A percentile compares a stretch with the other conserved stretches of the same genome.
phyloP scores from a whole-genome alignment of 2,888 invertebrate species.

The Catocala fraxini region DNA sequence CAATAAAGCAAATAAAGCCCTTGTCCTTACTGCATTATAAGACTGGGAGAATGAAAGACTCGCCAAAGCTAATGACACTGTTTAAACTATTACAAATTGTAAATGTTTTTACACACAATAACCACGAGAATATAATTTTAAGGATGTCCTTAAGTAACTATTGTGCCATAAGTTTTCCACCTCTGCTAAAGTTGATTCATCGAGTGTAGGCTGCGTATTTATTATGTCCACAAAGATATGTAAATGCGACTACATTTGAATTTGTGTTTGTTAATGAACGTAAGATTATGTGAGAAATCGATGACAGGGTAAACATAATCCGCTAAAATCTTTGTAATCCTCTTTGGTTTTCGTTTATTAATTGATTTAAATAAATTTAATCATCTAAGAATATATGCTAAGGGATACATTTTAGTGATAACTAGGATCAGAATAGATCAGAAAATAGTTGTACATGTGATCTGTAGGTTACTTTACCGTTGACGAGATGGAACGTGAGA shows the following conservation, averaged over 20 bases:
- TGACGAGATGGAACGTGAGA: too few relatives aligned
- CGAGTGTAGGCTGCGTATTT: conserved; percentile 50
- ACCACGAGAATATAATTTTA: too few relatives aligned
- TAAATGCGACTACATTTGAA: conserved; percentile 42
- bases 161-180: conserved; percentile 10
- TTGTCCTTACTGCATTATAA: too few relatives aligned
- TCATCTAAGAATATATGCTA: too few relatives aligned
- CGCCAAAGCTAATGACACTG: too few relatives aligned
- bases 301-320: conserved; percentile 28
- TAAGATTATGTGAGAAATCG: conserved; percentile 44
- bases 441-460: too few relatives aligned
- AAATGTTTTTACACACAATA: neutral
- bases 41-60: too few relatives aligned
- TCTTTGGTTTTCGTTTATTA: neutral
- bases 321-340: conserved; percentile 26
- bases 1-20: too few relatives aligned
- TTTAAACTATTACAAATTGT: too few relatives aligned
- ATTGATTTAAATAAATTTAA: neutral
- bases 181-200: conserved; percentile 46
- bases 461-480: too few relatives aligned
- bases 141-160: neutral
- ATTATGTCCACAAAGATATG: conserved; percentile 50
- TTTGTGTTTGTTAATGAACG: conserved; percentile 46
- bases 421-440: too few relatives aligned
- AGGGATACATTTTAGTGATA: too few relatives aligned